These are phyloP conservation scores for Sanderia malayensis DNA, from an alignment of 30 jellyfish, hydroid and myxozoan genomes.

Conservation along the genomic window DNA sequence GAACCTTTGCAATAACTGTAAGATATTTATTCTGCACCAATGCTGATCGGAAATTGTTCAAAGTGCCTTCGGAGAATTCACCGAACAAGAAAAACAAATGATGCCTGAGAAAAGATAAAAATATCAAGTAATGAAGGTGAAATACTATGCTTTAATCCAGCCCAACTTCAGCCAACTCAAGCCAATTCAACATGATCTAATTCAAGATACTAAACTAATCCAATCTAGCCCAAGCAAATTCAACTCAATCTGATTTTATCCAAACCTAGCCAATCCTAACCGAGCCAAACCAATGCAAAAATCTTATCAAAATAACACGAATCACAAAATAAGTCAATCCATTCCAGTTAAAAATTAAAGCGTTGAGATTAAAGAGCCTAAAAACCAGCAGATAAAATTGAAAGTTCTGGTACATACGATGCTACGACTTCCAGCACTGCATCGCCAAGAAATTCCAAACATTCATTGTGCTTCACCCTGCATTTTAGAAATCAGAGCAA, in stretches of 20 bases:
- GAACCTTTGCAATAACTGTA: constrained; percentile 67
- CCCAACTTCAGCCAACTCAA: too few relatives aligned
- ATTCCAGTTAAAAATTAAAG: background rate
- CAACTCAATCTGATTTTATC: too few relatives aligned
- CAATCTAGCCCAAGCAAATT: too few relatives aligned
- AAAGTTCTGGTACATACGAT: constrained; percentile 35
- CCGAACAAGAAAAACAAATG: constrained; percentile 86
- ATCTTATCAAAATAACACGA: background rate
- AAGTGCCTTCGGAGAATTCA: constrained; percentile 73
- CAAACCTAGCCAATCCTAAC: too few relatives aligned
- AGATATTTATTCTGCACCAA: constrained; percentile 68
- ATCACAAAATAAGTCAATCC: background rate
- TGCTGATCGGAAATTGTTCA: constrained; percentile 61
- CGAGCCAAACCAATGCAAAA: background rate
- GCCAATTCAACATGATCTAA: too few relatives aligned
- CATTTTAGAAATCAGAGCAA: too few relatives aligned
- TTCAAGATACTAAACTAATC: too few relatives aligned
- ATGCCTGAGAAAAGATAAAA: constrained; percentile 17
- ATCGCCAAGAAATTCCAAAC: constrained; percentile 94
- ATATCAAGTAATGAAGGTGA: too few relatives aligned
- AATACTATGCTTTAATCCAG: too few relatives aligned
- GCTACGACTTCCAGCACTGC: constrained; percentile 79
- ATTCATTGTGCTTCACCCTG: constrained; percentile 72
- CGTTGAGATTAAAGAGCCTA: background rate
- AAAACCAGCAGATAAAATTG: background rate